A percentile compares a stretch with the other conserved stretches of the same genome.
phyloP scores from a whole-genome alignment of 2,888 invertebrate species.

The Vesta saturnalis region DNA sequence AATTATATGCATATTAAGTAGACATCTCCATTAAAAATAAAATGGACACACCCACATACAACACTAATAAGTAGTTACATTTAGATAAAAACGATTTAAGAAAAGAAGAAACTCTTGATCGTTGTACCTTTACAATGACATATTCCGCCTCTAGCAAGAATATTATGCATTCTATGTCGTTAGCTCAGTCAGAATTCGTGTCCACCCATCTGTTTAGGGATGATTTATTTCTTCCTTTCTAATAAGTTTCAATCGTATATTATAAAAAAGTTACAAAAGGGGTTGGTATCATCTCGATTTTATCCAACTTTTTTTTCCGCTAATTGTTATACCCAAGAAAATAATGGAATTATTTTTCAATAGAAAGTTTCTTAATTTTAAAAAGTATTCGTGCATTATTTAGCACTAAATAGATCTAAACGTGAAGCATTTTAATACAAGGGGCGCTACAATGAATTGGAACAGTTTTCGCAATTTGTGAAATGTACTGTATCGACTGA shows the following conservation, averaged over 20 bases:
- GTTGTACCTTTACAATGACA: slow-evolving; percentile 19
- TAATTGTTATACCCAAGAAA: slow-evolving; percentile 7
- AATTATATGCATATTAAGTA: slow-evolving; percentile 17
- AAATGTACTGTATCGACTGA: slow-evolving; percentile 41
- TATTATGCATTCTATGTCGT: slow-evolving; percentile 33
- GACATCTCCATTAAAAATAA: slow-evolving; percentile 27
- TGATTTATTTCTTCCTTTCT: slow-evolving; percentile 34
- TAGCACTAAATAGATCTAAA: slow-evolving; percentile 25
- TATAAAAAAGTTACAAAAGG: no score
- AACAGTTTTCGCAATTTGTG: slow-evolving; percentile 40
- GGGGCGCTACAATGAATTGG: slow-evolving; percentile 30
- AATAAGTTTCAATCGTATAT: slow-evolving; percentile 28
- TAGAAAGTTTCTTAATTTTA: slow-evolving; percentile 9
- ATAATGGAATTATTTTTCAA: slow-evolving; percentile 1
- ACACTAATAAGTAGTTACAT: slow-evolving; percentile 28
- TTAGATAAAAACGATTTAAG: slow-evolving; percentile 14
- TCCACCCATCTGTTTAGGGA: slow-evolving; percentile 40
- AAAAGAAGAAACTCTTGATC: slow-evolving; percentile 23
- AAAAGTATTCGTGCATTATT: slow-evolving; percentile 23
- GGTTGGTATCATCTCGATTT: no score
- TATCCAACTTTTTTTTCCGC: slow-evolving; percentile 2
- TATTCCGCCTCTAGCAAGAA: slow-evolving; percentile 28
- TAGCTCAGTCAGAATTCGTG: slow-evolving; percentile 34
- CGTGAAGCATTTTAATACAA: slow-evolving; percentile 25
- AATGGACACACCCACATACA: slow-evolving; percentile 24